A percentile compares a stretch with the other conserved stretches of the same genome.
phyloP scores from a whole-genome alignment of 1,140 invertebrate species.

The Eciton burchellii region DNA sequence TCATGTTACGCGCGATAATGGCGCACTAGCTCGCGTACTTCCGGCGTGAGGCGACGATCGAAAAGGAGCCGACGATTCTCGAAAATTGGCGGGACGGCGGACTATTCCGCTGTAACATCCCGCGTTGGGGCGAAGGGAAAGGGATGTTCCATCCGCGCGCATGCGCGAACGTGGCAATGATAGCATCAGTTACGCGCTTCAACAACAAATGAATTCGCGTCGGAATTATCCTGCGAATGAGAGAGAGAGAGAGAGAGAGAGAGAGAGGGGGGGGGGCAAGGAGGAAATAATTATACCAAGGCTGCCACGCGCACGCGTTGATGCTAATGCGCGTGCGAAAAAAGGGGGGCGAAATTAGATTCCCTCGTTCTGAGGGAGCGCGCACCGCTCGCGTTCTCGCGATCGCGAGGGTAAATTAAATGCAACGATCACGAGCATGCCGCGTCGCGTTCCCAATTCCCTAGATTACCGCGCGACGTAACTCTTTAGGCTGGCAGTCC shows the following conservation, averaged over 20 bases:
- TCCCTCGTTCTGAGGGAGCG: conserved; percentile 47
- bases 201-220: conserved; percentile 25
- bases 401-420: conserved; percentile 49
- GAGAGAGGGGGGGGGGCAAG: too few relatives aligned
- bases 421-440: conserved; percentile 41
- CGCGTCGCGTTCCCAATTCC: conserved; percentile 25
- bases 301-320: not conserved
- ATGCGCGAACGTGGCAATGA: conserved; percentile 11
- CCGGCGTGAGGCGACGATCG: too few relatives aligned
- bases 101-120: not conserved
- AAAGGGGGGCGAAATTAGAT: conserved; percentile 47
- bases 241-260: too few relatives aligned
- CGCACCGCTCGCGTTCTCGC: conserved; percentile 33
- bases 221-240: too few relatives aligned
- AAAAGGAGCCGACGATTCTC: too few relatives aligned
- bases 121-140: not conserved
- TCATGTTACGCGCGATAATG: too few relatives aligned
- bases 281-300: conserved; percentile 54
- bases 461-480: not conserved
- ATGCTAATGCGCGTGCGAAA: conserved; percentile 28
- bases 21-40: too few relatives aligned
- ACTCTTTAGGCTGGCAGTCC: not conserved
- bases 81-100: too few relatives aligned
- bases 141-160: not conserved
- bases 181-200: conserved; percentile 43